These are phyloP conservation scores for Sclerodermus sp. DNA, from an alignment of 2,888 invertebrate species.

Conservation along the genomic window DNA sequence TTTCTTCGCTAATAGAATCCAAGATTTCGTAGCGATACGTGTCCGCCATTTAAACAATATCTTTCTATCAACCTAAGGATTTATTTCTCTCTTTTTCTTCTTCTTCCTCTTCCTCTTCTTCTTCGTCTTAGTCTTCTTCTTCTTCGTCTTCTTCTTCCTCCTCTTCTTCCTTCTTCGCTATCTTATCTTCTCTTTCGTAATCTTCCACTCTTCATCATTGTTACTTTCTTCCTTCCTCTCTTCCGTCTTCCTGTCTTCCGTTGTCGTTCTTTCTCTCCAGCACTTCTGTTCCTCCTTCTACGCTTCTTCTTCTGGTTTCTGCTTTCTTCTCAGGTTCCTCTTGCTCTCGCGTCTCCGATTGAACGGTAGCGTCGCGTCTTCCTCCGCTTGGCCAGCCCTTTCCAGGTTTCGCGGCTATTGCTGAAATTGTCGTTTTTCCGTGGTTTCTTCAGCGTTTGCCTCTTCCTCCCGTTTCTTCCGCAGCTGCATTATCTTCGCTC, in stretches of 20 bases:
- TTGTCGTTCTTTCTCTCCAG: constrained; percentile 10
- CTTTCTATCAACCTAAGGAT: constrained; percentile 11
- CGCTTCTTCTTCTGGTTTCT: not conserved
- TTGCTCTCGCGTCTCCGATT: too few species aligned
- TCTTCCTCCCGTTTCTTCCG: too few species aligned
- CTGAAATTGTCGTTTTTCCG: too few species aligned
- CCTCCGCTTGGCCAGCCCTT: too few species aligned
- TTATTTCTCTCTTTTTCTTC: constrained; percentile 11
- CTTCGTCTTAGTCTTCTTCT: constrained; percentile 10
- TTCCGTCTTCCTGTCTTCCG: not conserved
- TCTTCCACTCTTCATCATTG: too few species aligned
- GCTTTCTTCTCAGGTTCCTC: too few species aligned
- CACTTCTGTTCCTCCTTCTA: constrained; percentile 3
- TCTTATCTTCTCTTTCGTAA: constrained; percentile 8
- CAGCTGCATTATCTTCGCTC: too few species aligned
- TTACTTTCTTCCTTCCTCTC: constrained; percentile 6
- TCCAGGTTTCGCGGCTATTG: too few species aligned
- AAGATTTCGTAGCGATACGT: constrained; percentile 54
- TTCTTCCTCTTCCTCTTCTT: constrained; percentile 14
- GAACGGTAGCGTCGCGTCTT: too few species aligned
- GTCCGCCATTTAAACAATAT: constrained; percentile 42
- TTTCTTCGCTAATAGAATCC: constrained; percentile 58
- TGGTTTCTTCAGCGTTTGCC: too few species aligned
- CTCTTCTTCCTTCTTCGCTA: not conserved
- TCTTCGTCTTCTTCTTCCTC: constrained; percentile 6